Evolutionary conservation across 2,888 invertebrate genomes (phyloP), one percentile per base, ranked within the genome.

Genomic region (Synergus itoensis): DNA sequence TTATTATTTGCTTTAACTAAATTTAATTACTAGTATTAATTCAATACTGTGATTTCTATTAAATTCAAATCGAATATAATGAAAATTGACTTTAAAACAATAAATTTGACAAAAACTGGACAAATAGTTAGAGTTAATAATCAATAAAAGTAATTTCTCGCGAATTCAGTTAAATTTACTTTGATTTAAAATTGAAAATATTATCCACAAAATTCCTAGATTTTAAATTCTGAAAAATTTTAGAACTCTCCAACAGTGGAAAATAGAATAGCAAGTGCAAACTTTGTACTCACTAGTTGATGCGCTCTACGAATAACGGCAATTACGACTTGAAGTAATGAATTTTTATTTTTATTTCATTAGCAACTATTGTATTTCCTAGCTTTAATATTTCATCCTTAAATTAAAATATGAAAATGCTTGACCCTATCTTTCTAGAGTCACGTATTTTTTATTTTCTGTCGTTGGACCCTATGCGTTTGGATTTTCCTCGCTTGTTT

Each of bases 401-500:
- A 12, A 60, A 60, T 21, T 60, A 12, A 60, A 60, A 60, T 3
- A 21, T n/a, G 7, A 21, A 28, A 60, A 60, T 60, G 28, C 21
- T 60, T 62, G 7, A 14, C 5, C 14, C 16, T 43, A 9, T 48
- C 14, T 64, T 60, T 45, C 12, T 60, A 21, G n/a, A 60, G 36
- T 62, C 43, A 43, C 18, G 11, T 62, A n/a, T n/a, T 1, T 65
- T 53, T 73, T 14, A 18, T 77, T 43, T 73, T n/a, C 14, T 48
- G 18, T 28, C 48, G 62, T 21, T 62, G 28, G 62, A 1, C 21
- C 21, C 21, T 4, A 60, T 9, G 62, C 76, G 73, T 64, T 77
- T 76, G 64, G 53, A 69, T 78, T 63, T 84, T 81, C 80, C 60
- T 80, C 73, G 48, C 78, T 73, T 80, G 64, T 69, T 84, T 78